Conservation (phyloP, 2,113 vertebrate species). For the Ibidorhyncha struthersii region DNA sequence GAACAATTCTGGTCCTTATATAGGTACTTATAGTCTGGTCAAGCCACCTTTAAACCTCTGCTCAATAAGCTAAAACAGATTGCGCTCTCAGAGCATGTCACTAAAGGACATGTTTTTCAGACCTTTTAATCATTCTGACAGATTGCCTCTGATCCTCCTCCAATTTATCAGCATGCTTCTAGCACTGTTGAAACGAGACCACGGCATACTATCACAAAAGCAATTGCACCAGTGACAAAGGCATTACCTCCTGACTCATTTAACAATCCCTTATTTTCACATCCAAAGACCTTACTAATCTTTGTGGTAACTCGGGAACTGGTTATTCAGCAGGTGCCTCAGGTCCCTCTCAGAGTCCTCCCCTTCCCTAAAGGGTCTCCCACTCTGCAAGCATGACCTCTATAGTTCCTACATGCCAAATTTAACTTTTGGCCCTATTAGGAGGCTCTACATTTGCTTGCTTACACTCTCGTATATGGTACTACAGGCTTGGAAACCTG, state of each 20-base stretch:
- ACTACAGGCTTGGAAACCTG: not conserved
- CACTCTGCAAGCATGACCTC: not conserved
- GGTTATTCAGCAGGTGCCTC: not conserved
- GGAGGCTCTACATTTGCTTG: not conserved
- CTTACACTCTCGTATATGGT: not conserved
- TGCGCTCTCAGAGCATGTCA: not conserved
- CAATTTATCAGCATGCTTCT: slow-evolving; percentile 28
- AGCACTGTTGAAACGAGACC: not conserved
- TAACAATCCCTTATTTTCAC: not conserved
- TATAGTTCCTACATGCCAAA: not conserved
- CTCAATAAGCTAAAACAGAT: not conserved
- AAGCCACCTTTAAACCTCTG: slow-evolving; percentile 28
- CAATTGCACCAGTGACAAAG: not conserved
- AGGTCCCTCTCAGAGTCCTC: not conserved
- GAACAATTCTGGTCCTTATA: not conserved
- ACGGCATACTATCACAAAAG: not conserved
- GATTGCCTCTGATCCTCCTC: slow-evolving; percentile 14
- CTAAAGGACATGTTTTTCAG: slow-evolving; percentile 1
- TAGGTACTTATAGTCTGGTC: not conserved
- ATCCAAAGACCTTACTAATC: not conserved
- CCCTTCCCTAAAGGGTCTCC: not conserved
- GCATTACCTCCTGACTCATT: not conserved
- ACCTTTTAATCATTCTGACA: slow-evolving; percentile 49
- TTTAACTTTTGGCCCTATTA: not conserved
- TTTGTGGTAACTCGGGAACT: not conserved